Base-by-base conservation (phyloP, 2,888 invertebrate genomes). In the Drosophila cyrtoloma region DNA sequence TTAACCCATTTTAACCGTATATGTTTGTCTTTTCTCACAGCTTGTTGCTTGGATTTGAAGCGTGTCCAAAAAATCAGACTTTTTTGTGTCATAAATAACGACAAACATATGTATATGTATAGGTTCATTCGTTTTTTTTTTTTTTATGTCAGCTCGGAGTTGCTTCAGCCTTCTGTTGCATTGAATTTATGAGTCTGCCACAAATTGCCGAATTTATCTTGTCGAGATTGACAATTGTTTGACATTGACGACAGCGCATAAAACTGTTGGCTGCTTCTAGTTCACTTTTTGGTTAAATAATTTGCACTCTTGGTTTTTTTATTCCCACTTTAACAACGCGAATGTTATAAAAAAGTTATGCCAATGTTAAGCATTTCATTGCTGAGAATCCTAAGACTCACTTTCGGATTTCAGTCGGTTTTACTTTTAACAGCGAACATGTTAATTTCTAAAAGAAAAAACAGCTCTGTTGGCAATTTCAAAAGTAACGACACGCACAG, bases 181-280 rank as follows among this genome's bases (percentile, higher is more conserved):
- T 65, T 59, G 62, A 82, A 83, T 80, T 84, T 77, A 80, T 84
- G 73, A 44, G 53, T 66, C 68, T 75, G 84, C 66, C 75, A 80
- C 67, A 70, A 85, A 81, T 75, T 50, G 47, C 2, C 39, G 33
- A 52, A 39, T 51, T 78, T 75, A 64, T 74, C 33, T 61, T 19
- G n/a, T 5, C 26, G 51, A 33, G 55, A 57, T 71, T 77, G 77
- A 77, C 77, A 82, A 75, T 82, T 81, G 67, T 72, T 71, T 78
- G 80, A 75, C 75, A 82, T 72, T 72, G 75, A 59, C 30, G 58
- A 51, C 44, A 44, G 30, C 30, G 32, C 1, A 32, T 58, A 44
- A 5, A 58, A 58, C 53, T 66, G 57, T 57, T 39, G 28, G 14
- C 39, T 57, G 39, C 30, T n/a, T 22, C 9, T 30, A 39, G n/a